Base-by-base conservation (phyloP, 1,140 invertebrate genomes). In the Episyrphus balteatus region DNA sequence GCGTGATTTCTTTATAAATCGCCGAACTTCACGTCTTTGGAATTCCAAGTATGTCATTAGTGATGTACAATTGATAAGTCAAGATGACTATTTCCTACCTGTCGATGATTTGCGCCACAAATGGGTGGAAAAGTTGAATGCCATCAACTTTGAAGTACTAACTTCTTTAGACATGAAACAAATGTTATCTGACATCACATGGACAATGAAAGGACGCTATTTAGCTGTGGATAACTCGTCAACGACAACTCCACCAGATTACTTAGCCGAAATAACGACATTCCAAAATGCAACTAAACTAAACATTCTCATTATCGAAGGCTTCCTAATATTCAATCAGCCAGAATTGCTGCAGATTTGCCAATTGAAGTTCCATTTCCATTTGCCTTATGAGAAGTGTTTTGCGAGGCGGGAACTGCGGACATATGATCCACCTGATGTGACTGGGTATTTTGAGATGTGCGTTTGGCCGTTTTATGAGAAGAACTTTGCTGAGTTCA, bases 141-240 rank as follows among this genome's bases (percentile, higher is more conserved):
- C 86, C 50, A 77, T 82, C 13, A 89, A 92, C 62, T 90, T 84
- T 73, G 88, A 91, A 53, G 62, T 86, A 3, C 53, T 88, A 15
- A 75, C 77, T 0, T 75, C 83, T 19, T 51, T 91, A 37, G 80
- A 91, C 63, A 88, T 88, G 81, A 69, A 81, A 1, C 71, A 70
- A 53, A 84, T 91, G 82, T 62, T 67, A 31, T 51, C 55, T 9
- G 64, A 63, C 37, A 58, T 67, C 42, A 51, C 53, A 30, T 53
- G 54, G 14, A 58, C 59, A 7, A 58, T 63, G 30, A 66, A 62
- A 33, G 58, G 55, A 34, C 51, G 51, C 5, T 51, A 54, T 19
- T 45, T 48, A 19, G 30, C 40, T 32, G 33, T 44, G 10, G 46
- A 53, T 13, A 48, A 50, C 40, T 15, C 59, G 61, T 48, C 49